Base-by-base conservation (phyloP, 2,797 vertebrate species). In the Gambusia yucatana region DNA sequence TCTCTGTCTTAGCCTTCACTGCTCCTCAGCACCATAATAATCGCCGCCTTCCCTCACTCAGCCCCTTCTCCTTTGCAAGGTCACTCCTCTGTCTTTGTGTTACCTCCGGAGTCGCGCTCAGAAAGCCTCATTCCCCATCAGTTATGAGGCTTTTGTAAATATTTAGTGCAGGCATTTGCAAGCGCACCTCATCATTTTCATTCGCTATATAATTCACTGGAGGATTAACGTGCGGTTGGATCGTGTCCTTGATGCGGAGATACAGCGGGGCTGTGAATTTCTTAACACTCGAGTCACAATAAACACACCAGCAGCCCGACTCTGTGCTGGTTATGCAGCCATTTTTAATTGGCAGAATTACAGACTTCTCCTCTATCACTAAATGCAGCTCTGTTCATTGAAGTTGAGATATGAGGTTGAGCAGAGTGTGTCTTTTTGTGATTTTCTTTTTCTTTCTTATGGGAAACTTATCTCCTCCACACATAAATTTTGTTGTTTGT, bases 141-240 rank as follows among this genome's bases (percentile, higher is more conserved):
- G 84, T 92, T 92, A 86, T 88, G 86, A 67, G 78, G 88, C 89
- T 90, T 93, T 92, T 88, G 92, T 94, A 92, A 94, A 94, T 93
- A 94, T 94, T 93, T 93, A 93, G 88, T 90, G 87, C 77, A 1
- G 75, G 65, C 81, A 79, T 88, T 89, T n/a, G 77, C 85, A 0
- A 33, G 43, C 44, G 44, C 85, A 63, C 75, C 86, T 76, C 86
- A 73, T 92, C 78, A 82, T 88, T 87, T 79, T 72, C 88, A 39
- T 85, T 63, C 17, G 14, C 86, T 84, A 30, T 77, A 55, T 87
- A 87, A 90, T 84, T 87, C 86, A 78, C 78, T 10, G 75, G 84
- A 72, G 89, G 88, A 88, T 90, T 84, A 86, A n/a, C 63, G 17
- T 52, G 74, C 78, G 20, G 84, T 46, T 52, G n/a, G 33, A 73